Percentiles rank a stretch among this genome's conserved stretches.
Evolutionary conservation across 2,797 vertebrate species (phyloP).

Genomic region (Odontamblyopus lacepedii): DNA sequence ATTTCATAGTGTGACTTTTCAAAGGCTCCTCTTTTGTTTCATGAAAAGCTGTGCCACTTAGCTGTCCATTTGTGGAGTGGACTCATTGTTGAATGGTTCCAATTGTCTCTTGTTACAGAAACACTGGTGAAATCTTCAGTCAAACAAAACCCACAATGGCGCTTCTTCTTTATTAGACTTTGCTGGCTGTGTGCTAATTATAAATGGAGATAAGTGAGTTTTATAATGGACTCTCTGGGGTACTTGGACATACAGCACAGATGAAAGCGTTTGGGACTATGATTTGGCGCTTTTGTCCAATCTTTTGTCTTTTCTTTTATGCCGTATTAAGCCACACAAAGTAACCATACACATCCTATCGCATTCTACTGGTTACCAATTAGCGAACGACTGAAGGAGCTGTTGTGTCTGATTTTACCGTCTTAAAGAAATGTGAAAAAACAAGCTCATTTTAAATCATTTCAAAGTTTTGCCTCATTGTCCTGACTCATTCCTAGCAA

Average conservation of each 20-base stretch:
- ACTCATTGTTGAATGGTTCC: slow-evolving; percentile 58
- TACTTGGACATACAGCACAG: slow-evolving; percentile 3
- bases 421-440: too few species aligned
- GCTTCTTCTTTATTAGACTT: slow-evolving; percentile 34
- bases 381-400: background rate
- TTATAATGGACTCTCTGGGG: slow-evolving; percentile 1
- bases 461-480: too few species aligned
- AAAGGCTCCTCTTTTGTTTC: slow-evolving; percentile 72
- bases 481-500: too few species aligned
- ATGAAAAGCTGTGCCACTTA: slow-evolving; percentile 63
- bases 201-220: slow-evolving; percentile 11
- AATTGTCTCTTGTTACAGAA: slow-evolving; percentile 51
- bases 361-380: background rate
- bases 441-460: too few species aligned
- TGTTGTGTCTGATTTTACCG: too few species aligned
- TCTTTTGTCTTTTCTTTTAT: slow-evolving; percentile 1
- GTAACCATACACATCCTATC: background rate
- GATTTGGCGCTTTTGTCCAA: slow-evolving; percentile 5
- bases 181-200: slow-evolving; percentile 21
- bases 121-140: slow-evolving; percentile 43
- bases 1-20: slow-evolving; percentile 76
- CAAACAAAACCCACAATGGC: slow-evolving; percentile 52
- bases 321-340: background rate
- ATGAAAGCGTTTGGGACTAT: background rate
- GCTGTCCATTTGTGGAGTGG: slow-evolving; percentile 59